A percentile compares a stretch with the other conserved stretches of the same genome.
phyloP scores from a whole-genome alignment of 1,140 invertebrate species.

The Temnothorax nylanderi region DNA sequence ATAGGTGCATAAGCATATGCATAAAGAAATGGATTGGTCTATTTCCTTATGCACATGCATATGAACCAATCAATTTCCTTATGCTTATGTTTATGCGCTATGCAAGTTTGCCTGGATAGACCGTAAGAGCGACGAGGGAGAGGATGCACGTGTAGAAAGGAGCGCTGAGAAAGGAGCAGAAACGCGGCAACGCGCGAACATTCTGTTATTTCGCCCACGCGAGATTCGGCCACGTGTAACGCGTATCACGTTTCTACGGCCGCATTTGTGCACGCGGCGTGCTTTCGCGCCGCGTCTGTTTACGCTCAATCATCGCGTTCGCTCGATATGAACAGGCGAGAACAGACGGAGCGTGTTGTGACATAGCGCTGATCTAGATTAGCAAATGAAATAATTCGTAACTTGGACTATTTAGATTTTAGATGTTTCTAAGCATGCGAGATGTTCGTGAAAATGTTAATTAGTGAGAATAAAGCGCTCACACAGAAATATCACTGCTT shows the following conservation, averaged over 20 bases:
- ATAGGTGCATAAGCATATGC: no score
- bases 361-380: neutral
- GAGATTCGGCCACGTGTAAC: conserved; percentile 11
- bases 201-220: conserved; percentile 37
- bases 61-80: no score
- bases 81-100: no score
- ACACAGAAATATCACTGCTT: neutral
- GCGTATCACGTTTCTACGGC: conserved; percentile 65
- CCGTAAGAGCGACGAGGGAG: neutral
- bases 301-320: conserved; percentile 24
- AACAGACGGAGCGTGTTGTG: conserved; percentile 14
- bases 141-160: neutral
- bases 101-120: no score
- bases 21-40: no score
- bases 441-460: neutral
- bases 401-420: neutral
- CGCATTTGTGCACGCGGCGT: conserved; percentile 65
- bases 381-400: conserved; percentile 1
- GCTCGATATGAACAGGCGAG: conserved; percentile 4
- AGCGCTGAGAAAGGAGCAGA: conserved; percentile 3
- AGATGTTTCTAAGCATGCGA: neutral
- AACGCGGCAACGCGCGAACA: neutral
- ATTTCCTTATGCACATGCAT: no score
- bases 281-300: conserved; percentile 38
- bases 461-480: neutral